Evolutionary conservation across 2,888 invertebrate species (phyloP).

Genomic region (Coecobrya sp.): DNA sequence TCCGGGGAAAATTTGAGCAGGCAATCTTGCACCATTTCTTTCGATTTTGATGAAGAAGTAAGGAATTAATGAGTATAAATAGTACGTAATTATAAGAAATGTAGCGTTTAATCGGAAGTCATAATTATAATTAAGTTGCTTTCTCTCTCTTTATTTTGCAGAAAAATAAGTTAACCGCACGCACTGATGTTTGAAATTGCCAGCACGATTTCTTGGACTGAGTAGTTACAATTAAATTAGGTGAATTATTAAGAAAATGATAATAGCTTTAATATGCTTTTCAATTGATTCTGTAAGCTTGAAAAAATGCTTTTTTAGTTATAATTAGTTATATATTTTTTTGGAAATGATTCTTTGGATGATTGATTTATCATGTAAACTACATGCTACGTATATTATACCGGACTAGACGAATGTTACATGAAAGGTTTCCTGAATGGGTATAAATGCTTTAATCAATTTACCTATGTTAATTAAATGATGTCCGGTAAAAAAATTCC

Average conservation of each 20-base stretch:
- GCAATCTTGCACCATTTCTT: neutral
- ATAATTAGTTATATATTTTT: no score
- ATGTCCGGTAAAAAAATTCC: no score
- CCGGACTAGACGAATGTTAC: no score
- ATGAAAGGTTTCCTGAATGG: no score
- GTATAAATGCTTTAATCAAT: no score
- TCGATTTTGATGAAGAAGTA: constrained; percentile 22
- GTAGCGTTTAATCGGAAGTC: neutral
- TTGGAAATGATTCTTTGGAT: no score
- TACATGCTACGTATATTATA: no score
- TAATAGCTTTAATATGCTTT: neutral
- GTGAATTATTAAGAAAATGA: neutral
- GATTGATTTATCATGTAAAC: no score
- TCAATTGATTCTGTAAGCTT: no score
- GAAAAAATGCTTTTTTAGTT: no score
- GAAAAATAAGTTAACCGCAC: neutral
- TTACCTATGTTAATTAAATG: no score
- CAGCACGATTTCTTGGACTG: neutral
- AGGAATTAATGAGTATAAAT: neutral
- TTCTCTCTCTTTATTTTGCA: neutral
- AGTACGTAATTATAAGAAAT: neutral
- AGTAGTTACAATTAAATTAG: neutral
- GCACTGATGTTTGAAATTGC: neutral
- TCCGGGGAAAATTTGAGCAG: neutral
- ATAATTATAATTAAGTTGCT: neutral